These are phyloP conservation scores for Brachionus sp. DNA, from an alignment of 1,140 invertebrate species.

Conservation along the genomic window DNA sequence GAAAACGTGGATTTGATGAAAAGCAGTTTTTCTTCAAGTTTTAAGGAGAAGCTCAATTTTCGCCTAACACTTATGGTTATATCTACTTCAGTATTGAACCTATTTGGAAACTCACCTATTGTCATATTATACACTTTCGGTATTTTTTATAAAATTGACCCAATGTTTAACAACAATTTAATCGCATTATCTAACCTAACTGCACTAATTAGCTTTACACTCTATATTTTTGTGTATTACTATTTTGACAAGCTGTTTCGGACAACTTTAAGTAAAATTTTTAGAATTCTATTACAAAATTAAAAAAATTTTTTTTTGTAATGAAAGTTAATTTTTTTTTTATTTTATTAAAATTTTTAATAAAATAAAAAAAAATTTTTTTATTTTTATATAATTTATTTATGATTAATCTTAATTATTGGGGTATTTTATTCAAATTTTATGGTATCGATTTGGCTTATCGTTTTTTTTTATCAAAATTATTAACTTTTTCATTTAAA, in stretches of 20 bases:
- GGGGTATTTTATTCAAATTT: too few species aligned
- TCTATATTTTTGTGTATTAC: constrained; percentile 26
- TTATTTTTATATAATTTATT: too few species aligned
- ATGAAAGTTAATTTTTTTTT: too few species aligned
- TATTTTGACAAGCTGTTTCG: constrained; percentile 30
- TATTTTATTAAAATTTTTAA: too few species aligned
- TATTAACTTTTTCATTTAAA: too few species aligned
- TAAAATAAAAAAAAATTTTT: too few species aligned
- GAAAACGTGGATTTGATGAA: background rate
- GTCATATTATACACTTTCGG: background rate
- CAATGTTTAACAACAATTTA: constrained; percentile 6
- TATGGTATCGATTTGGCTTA: too few species aligned
- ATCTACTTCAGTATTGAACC: background rate
- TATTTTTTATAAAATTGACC: constrained; percentile 22
- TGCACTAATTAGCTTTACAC: background rate
- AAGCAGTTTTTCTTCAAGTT: background rate
- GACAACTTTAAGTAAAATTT: background rate
- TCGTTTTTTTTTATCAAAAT: too few species aligned
- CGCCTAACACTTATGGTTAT: constrained; percentile 2
- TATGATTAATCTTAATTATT: too few species aligned
- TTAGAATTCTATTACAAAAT: background rate
- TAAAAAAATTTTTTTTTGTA: too few species aligned
- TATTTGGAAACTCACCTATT: constrained; percentile 15
- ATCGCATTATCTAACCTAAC: background rate
- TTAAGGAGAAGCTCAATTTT: background rate